A percentile compares a stretch with the other conserved stretches of the same genome.
Evolutionary conservation across 1,140 invertebrate genomes (phyloP).

Genomic region (Manduca sexta): DNA sequence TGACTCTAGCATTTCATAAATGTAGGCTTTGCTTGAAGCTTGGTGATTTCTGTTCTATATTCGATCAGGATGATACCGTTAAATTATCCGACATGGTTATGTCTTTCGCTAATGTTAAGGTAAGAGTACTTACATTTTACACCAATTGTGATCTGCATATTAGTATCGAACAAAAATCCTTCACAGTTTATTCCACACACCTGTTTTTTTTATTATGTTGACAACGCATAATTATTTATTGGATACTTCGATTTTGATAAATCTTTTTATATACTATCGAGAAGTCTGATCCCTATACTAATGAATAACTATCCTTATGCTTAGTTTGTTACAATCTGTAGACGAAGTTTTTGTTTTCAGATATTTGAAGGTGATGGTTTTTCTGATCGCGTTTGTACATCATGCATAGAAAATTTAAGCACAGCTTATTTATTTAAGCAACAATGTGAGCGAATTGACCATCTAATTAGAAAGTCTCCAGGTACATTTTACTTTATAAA

Average conservation of each 20-base stretch:
- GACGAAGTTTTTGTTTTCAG: slow-evolving; percentile 23
- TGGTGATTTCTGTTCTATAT: slow-evolving; percentile 65
- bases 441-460: slow-evolving; percentile 77
- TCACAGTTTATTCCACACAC: too few species aligned
- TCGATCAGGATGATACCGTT: slow-evolving; percentile 61
- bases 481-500: slow-evolving; percentile 34
- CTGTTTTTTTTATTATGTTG: too few species aligned
- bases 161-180: too few species aligned
- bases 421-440: slow-evolving; percentile 77
- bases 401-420: slow-evolving; percentile 76
- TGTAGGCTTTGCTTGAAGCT: slow-evolving; percentile 63
- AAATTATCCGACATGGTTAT: slow-evolving; percentile 73
- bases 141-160: too few species aligned
- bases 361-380: slow-evolving; percentile 75
- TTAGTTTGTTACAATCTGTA: background rate
- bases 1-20: slow-evolving; percentile 28
- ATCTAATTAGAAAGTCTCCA: slow-evolving; percentile 70
- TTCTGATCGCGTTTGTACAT: slow-evolving; percentile 75
- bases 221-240: too few species aligned
- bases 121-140: slow-evolving; percentile 43
- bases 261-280: too few species aligned
- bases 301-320: too few species aligned
- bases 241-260: too few species aligned
- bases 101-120: slow-evolving; percentile 70
- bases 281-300: too few species aligned